phyloP scores from a whole-genome alignment of 2,888 invertebrate species.

The Papilio demoleus region DNA sequence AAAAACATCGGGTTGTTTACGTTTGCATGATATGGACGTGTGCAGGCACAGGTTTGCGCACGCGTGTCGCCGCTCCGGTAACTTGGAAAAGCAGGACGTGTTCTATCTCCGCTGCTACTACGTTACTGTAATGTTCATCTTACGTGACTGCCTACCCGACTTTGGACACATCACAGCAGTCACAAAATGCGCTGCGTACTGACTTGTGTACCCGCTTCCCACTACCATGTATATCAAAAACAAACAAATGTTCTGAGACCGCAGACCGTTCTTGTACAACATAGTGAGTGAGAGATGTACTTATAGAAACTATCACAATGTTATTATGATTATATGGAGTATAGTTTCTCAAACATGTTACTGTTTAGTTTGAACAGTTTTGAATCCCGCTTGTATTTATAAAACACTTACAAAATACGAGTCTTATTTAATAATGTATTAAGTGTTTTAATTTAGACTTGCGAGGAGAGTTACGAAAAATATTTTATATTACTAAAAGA shows the following conservation, averaged over 20 bases:
- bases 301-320: not conserved
- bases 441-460: not conserved
- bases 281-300: not conserved
- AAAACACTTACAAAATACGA: not conserved
- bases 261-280: not conserved
- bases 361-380: not conserved
- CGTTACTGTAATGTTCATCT: not conserved
- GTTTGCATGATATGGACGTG: not conserved
- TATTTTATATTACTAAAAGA: too few species aligned
- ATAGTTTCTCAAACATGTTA: not conserved
- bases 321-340: not conserved
- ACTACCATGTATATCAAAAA: too few species aligned
- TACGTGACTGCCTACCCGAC: conserved; percentile 1
- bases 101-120: not conserved
- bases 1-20: not conserved
- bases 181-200: not conserved
- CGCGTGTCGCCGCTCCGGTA: not conserved
- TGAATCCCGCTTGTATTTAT: not conserved
- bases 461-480: too few species aligned
- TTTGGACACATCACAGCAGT: not conserved
- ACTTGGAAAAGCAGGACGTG: not conserved
- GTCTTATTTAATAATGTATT: not conserved
- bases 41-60: not conserved
- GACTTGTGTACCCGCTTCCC: too few species aligned
- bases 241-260: not conserved